Percentiles rank a stretch among this genome's conserved stretches.
These are phyloP conservation scores for Schizaphis graminum DNA, from an alignment of 2,888 invertebrate species.

Conservation along the genomic window DNA sequence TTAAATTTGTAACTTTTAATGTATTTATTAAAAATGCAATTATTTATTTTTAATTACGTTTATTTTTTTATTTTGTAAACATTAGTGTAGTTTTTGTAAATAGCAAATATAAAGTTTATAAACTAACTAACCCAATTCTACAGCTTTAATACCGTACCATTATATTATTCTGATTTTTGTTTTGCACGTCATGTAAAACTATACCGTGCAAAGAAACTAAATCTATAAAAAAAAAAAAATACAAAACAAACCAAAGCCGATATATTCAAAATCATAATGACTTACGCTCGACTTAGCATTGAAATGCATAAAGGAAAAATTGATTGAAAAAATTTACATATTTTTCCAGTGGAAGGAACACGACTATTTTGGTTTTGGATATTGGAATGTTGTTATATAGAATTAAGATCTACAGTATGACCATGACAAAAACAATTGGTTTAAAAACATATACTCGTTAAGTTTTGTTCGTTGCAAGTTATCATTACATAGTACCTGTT, in stretches of 20 bases:
- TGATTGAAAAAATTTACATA: conserved; percentile 41
- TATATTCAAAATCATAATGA: conserved; percentile 22
- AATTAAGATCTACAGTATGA: neutral
- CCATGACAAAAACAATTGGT: neutral
- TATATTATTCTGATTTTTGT: neutral
- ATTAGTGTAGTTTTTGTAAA: neutral
- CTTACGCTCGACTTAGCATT: neutral
- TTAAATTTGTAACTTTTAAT: neutral
- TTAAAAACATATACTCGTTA: neutral
- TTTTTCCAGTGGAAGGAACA: conserved; percentile 18
- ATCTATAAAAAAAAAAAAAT: neutral
- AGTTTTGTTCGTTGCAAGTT: neutral
- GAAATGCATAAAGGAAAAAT: conserved; percentile 15
- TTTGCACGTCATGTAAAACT: neutral
- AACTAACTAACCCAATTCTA: neutral
- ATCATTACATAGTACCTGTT: neutral
- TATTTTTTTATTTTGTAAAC: neutral
- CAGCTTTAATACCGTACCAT: neutral
- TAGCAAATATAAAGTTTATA: neutral
- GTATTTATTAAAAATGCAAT: neutral
- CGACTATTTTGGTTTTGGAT: conserved; percentile 15
- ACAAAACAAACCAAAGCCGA: neutral
- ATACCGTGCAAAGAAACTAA: neutral
- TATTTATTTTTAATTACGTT: neutral
- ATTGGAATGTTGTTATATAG: conserved; percentile 15